Evolutionary conservation across 2,113 vertebrate species (phyloP).

Genomic region (Merops nubicus): DNA sequence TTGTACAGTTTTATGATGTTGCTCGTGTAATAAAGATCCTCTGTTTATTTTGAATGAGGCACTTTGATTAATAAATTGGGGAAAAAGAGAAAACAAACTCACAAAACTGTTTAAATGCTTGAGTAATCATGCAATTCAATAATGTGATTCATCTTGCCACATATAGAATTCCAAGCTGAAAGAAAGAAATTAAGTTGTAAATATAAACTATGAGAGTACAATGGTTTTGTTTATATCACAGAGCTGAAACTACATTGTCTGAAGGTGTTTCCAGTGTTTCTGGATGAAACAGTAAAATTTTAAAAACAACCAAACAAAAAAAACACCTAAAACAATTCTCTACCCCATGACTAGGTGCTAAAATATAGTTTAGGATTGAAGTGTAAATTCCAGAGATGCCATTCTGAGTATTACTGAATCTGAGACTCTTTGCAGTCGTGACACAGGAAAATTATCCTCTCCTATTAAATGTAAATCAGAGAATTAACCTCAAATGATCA

Average conservation of each 20-base stretch:
- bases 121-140: not conserved
- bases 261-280: not conserved
- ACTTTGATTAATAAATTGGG: not conserved
- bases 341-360: not conserved
- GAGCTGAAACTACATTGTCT: not conserved
- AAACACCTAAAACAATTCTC: not conserved
- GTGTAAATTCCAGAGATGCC: not conserved
- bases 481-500: not conserved
- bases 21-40: not conserved
- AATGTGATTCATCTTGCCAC: not conserved
- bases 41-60: not conserved
- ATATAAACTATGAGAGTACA: not conserved
- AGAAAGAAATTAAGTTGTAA: not conserved
- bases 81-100: not conserved
- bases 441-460: not conserved
- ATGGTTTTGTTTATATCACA: accelerated
- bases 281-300: not conserved
- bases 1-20: not conserved
- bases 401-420: not conserved
- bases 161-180: not conserved
- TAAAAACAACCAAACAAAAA: not conserved
- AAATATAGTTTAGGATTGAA: not conserved
- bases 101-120: not conserved
- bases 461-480: not conserved
- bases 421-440: not conserved